phyloP scores from a whole-genome alignment of 2,888 invertebrate species.

The Bellardia bayeri region DNA sequence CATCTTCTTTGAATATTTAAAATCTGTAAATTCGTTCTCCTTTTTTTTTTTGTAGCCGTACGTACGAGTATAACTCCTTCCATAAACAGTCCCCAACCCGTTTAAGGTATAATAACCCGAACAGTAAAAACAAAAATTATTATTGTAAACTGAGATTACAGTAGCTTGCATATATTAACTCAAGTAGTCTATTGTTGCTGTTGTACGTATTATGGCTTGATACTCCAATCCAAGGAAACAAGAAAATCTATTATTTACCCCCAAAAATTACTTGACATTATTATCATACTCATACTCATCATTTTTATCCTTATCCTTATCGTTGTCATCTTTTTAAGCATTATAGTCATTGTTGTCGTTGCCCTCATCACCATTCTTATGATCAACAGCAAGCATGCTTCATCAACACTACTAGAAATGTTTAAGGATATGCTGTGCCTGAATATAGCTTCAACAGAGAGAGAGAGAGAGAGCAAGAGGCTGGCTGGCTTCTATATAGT shows the following conservation, averaged over 20 bases:
- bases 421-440: neutral
- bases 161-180: constrained; percentile 71
- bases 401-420: constrained; percentile 54
- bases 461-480: too few species aligned
- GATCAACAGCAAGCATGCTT: constrained; percentile 40
- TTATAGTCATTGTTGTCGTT: constrained; percentile 45
- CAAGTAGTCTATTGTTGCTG: constrained; percentile 30
- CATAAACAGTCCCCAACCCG: neutral
- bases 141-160: constrained; percentile 71
- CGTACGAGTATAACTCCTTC: neutral
- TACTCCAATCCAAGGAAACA: constrained; percentile 16
- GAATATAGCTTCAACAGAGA: too few species aligned
- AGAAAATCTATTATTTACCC: constrained; percentile 65
- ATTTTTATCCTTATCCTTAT: constrained; percentile 6
- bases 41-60: too few species aligned
- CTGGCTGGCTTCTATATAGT: neutral
- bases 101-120: neutral
- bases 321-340: constrained; percentile 38
- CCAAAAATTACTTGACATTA: constrained; percentile 71
- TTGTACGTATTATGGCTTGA: constrained; percentile 27
- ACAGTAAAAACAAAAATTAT: constrained; percentile 19
- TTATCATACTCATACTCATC: constrained; percentile 58
- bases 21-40: constrained; percentile 2
- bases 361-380: constrained; percentile 40
- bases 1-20: constrained; percentile 59